Percentiles rank a stretch among this genome's conserved stretches.
phyloP scores from a whole-genome alignment of 2,888 invertebrate genomes.

The Yponomeuta malinellus region DNA sequence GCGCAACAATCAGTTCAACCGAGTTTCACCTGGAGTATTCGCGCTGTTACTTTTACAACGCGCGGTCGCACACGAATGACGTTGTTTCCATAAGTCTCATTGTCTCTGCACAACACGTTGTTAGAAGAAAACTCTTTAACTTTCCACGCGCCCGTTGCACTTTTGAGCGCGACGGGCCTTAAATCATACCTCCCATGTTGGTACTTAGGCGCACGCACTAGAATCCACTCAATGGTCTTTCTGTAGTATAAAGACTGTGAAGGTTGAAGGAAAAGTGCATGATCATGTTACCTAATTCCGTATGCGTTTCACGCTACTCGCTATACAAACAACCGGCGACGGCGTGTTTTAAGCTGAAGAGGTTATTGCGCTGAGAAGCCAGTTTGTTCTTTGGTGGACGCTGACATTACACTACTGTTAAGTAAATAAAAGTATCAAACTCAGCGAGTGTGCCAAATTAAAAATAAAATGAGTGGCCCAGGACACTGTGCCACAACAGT shows the following conservation, averaged over 20 bases:
- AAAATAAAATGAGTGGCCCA: not conserved
- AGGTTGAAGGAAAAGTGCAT: constrained; percentile 8
- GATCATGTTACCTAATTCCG: constrained; percentile 11
- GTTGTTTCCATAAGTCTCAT: constrained; percentile 71
- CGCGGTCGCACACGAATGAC: constrained; percentile 70
- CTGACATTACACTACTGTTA: not conserved
- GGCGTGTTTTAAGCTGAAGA: not conserved
- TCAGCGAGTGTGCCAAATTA: not conserved
- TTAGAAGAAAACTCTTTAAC: constrained; percentile 59
- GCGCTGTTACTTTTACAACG: constrained; percentile 74
- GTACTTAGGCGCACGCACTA: not conserved
- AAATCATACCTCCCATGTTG: not conserved
- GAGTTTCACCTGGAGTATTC: constrained; percentile 74
- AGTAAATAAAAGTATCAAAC: not conserved
- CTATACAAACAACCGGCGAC: not conserved
- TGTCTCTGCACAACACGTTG: constrained; percentile 49
- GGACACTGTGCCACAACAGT: not conserved
- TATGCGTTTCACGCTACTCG: constrained; percentile 5
- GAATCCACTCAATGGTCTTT: not conserved
- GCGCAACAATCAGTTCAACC: constrained; percentile 60
- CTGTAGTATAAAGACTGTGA: not conserved
- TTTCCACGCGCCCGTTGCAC: constrained; percentile 48
- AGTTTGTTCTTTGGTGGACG: not conserved
- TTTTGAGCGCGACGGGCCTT: constrained; percentile 11
- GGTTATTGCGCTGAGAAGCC: not conserved